Percentiles rank a stretch among this genome's conserved stretches.
These are phyloP conservation scores for Orthosia cruda DNA, from an alignment of 2,888 invertebrate species.

Conservation along the genomic window DNA sequence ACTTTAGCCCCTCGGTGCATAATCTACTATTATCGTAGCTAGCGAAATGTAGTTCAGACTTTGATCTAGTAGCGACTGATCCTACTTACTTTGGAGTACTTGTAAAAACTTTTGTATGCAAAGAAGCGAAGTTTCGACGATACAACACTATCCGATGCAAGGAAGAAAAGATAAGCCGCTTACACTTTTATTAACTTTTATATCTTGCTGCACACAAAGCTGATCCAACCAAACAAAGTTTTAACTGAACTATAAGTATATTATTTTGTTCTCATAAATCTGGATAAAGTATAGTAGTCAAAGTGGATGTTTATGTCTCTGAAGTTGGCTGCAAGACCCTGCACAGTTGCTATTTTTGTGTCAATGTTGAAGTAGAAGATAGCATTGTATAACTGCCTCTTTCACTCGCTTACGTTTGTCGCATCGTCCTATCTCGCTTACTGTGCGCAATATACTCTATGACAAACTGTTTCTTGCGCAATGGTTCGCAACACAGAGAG, in stretches of 20 bases:
- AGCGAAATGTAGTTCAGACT: neutral
- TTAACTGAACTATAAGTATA: neutral
- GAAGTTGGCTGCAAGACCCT: too few relatives aligned
- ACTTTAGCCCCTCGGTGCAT: too few relatives aligned
- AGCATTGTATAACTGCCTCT: too few relatives aligned
- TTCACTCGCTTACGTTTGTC: too few relatives aligned
- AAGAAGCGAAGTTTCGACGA: slow-evolving; percentile 22
- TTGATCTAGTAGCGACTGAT: neutral
- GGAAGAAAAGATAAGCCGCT: slow-evolving; percentile 25
- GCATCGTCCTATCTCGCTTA: too few relatives aligned
- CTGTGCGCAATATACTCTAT: too few relatives aligned
- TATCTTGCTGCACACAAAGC: neutral
- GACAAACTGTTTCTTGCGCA: too few relatives aligned
- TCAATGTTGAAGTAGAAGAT: too few relatives aligned
- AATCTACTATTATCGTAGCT: too few relatives aligned
- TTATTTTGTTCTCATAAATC: neutral
- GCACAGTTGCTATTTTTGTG: too few relatives aligned
- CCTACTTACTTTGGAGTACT: neutral
- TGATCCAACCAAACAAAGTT: neutral
- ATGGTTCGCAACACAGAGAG: too few relatives aligned
- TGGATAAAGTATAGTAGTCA: neutral
- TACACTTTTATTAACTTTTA: slow-evolving; percentile 26
- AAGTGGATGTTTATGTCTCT: neutral
- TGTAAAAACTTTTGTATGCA: neutral
- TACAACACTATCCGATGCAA: slow-evolving; percentile 22